Evolutionary conservation across 2,797 vertebrate genomes (phyloP), one percentile per base, ranked within the genome.

Genomic region (Thaleichthys pacificus): DNA sequence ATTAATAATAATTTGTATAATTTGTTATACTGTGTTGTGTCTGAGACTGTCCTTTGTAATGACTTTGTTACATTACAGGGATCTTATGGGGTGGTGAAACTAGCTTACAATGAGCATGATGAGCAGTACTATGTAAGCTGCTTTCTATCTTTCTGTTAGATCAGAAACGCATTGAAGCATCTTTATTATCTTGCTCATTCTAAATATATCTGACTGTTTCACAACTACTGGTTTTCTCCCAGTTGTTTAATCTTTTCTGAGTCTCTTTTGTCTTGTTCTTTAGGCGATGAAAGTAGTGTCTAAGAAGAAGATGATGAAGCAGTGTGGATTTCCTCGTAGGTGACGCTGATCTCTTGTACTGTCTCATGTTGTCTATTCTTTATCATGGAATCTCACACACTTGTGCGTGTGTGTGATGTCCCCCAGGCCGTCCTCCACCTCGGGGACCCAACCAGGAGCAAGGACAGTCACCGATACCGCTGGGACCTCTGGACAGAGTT

Each of bases 231-330:
- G 42, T 47, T 47, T 47, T 47, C 42, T 47, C 42, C 42, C 42
- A 47, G 42, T 47, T 3, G 11, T 47, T 12, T 47, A 2, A 12
- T 47, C 42, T 47, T 1, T 47, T 42, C 38, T 47, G 9, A 47
- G 42, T 3, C 68, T 3, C 3, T 14, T 75, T 35, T n/a, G 3
- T 64, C 32, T 77, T 0, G 24, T 73, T 69, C 42, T 61, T 69
- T 28, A 99, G 97, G 97, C 97, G 14, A 98, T 99, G 97, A 99
- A 99, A 88, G 96, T 98, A 22, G 95, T 99, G 76, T 99, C 97
- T 78, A 99, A 99, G 89, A 99, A 97, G 93, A 98, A 88, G 90
- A 89, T 99, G 72, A 85, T 98, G 88, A 98, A 93, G 82, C 97
- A 96, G 78, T 96, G 93, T 69, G 97, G 97, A 87, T 99, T 99